Base-by-base conservation (phyloP, 1,140 invertebrate genomes). In the Heliconius melpomene region DNA sequence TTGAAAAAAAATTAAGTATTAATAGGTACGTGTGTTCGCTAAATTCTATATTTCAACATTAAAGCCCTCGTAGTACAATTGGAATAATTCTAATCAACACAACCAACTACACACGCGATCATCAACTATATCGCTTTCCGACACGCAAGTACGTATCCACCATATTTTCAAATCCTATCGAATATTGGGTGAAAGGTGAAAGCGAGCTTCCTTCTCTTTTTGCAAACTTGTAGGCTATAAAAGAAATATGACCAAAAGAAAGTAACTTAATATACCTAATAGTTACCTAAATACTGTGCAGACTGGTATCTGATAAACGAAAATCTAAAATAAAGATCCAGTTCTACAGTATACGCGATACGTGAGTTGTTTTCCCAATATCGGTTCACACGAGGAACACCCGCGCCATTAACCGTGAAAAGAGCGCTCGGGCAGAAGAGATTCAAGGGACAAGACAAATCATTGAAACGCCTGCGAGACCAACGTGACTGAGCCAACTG, bases 361-460 rank as follows among this genome's bases (percentile, higher is more conserved):
- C 80, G 80, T 82, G 85, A 83, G 78, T 38, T 78, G 84, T 75
- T 84, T 85, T 32, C 78, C 78, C 81, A 84, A 84, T 85, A 83
- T 81, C 82, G 79, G 78, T 83, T 80, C 79, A 75, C 79, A 80
- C 74, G 75, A 74, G 79, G 26, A 82, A 80, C 79, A 75, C 79
- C 75, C 81, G 84, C 79, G 75, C 84, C 84, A 87, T 87, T 87
- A 85, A 79, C 81, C 82, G 77, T 84, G 83, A 82, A 85, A 85
- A 81, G 84, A 83, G 80, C 86, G 84, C 83, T 85, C 84, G 86
- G 77, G 82, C 77, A 83, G 81, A 84, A 86, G 80, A 87, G 86
- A 87, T 87, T 87, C 80, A 81, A 81, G 80, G 80, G 80, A 81
- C 73, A 74, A 73, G 66, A 81, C 80, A 81, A 81, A 81, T 78